Base-by-base conservation (phyloP, 2,797 vertebrate genomes). In the Sebastes reedi region DNA sequence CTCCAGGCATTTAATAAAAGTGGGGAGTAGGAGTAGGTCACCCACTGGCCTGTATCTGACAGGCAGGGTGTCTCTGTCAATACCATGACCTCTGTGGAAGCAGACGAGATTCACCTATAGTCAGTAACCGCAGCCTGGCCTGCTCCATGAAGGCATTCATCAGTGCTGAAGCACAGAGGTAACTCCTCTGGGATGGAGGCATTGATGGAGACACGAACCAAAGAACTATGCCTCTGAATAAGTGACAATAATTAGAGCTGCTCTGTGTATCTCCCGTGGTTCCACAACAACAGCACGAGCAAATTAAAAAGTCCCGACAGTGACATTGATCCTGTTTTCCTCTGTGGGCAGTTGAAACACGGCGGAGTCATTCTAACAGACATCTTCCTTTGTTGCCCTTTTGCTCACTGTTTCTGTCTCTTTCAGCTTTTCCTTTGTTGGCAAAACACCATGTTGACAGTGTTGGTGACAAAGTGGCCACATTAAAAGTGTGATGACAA, bases 291-390 rank as follows among this genome's bases (percentile, higher is more conserved):
- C 77, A 78, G 83, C 88, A 67, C 77, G 88, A 87, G 81, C 80
- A 88, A 91, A 94, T 91, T 84, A 90, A 89, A 92, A 91, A 89
- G 83, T 88, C 91, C 85, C 85, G 77, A 32, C 84, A 82, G 89
- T 86, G 82, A 87, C 90, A 92, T 91, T 77, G 91, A 93, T 94
- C 83, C 67, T n/a, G 62, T 90, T 83, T 83, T 78, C 73, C 90
- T 87, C 87, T 80, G 86, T 76, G 86, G 77, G 64, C 84, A 60
- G 71, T 84, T 87, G 66, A 90, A 87, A 80, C 78, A 30, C 69
- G 0, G 25, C 22, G n/a, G 74, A 84, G 72, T 86, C 82, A 82
- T 85, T 87, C 72, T 42, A 81, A 36, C 62, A 75, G 81, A 92
- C 90, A 70, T 89, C 89, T 90, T 89, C 72, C 81, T 89, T 84